Conservation (phyloP, 2,888 invertebrate genomes). For the Scaptomyza polygonia region DNA sequence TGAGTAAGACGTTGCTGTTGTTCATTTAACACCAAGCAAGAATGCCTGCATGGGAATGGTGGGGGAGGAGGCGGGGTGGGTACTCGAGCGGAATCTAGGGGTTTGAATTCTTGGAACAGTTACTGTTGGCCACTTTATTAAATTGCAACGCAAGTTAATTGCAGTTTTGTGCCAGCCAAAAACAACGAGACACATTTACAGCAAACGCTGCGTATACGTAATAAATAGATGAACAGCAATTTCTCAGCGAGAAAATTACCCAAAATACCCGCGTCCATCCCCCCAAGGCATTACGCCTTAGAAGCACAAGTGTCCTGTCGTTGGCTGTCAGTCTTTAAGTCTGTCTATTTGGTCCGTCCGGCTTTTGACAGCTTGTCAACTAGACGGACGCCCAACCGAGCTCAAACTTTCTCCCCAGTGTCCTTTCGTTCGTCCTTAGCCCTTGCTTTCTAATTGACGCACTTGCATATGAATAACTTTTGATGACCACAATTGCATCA, state of each 20-base stretch:
- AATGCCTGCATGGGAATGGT: too few relatives aligned
- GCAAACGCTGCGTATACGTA: slow-evolving; percentile 60
- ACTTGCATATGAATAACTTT: slow-evolving; percentile 34
- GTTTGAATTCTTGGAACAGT: slow-evolving; percentile 22
- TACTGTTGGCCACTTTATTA: slow-evolving; percentile 58
- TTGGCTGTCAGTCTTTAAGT: neutral
- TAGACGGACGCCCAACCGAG: neutral
- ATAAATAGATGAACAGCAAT: slow-evolving; percentile 41
- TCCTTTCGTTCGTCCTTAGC: neutral
- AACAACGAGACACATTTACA: neutral
- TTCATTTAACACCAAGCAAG: slow-evolving; percentile 9
- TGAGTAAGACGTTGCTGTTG: slow-evolving; percentile 20
- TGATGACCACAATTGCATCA: slow-evolving; percentile 2
- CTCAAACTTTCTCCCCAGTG: neutral
- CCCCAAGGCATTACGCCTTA: neutral
- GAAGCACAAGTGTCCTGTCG: neutral
- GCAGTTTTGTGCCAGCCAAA: slow-evolving; percentile 62
- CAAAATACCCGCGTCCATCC: neutral
- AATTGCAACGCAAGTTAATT: slow-evolving; percentile 73
- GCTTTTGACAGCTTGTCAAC: slow-evolving; percentile 5
- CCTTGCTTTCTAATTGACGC: slow-evolving; percentile 19
- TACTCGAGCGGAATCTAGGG: too few relatives aligned
- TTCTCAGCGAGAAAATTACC: slow-evolving; percentile 9
- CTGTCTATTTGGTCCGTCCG: neutral
- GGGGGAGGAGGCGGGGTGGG: too few relatives aligned